These are phyloP conservation scores for Netelia inedita DNA, from an alignment of 2,888 invertebrate species.

Conservation along the genomic window DNA sequence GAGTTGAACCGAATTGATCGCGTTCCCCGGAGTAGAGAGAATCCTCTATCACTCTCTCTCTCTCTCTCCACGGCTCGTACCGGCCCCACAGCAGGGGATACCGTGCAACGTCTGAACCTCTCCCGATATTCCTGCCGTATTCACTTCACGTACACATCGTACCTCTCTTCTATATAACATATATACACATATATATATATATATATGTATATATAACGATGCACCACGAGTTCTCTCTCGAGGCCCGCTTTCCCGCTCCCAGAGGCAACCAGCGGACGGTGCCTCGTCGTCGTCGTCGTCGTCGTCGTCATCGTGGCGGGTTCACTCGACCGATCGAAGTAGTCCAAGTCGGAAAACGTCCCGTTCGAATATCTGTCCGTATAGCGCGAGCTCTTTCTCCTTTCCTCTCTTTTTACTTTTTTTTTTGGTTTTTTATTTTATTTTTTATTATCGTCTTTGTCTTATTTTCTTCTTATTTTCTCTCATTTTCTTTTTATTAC, in stretches of 20 bases:
- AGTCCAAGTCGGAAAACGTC: not conserved
- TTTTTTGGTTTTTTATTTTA: not conserved
- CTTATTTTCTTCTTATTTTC: not conserved
- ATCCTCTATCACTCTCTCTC: slow-evolving; percentile 10
- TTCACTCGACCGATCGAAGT: not conserved
- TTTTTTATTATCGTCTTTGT: not conserved
- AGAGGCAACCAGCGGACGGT: not conserved
- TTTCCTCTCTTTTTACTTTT: not conserved
- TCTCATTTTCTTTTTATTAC: not conserved
- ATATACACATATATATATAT: not conserved
- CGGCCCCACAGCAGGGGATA: slow-evolving; percentile 22
- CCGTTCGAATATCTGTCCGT: not conserved
- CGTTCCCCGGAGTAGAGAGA: slow-evolving; percentile 62
- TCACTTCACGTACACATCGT: slow-evolving; percentile 63
- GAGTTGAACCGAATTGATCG: slow-evolving; percentile 61
- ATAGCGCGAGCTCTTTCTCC: not conserved
- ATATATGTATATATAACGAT: slow-evolving; percentile 14
- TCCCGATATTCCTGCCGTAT: slow-evolving; percentile 56
- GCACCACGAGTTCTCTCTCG: not conserved
- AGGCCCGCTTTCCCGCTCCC: not conserved
- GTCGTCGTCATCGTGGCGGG: not conserved
- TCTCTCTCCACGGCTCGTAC: too few relatives aligned
- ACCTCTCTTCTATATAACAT: slow-evolving; percentile 24
- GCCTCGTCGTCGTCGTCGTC: not conserved
- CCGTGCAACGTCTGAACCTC: slow-evolving; percentile 50